Percentiles rank a stretch among this genome's conserved stretches.
phyloP scores from a whole-genome alignment of 2,888 invertebrate genomes.

The Camponotus fellah region DNA sequence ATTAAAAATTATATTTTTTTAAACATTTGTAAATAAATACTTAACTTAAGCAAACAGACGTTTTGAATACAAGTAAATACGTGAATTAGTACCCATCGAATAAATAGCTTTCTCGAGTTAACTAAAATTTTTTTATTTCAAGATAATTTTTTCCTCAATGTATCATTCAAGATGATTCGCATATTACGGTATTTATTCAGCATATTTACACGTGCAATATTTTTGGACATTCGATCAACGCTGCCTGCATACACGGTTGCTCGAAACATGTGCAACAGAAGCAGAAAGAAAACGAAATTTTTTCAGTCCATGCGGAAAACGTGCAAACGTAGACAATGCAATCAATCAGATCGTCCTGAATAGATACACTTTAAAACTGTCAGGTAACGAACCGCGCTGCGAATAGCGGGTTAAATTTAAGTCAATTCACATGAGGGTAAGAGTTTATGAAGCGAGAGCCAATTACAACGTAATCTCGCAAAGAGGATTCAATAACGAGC shows the following conservation, averaged over 20 bases:
- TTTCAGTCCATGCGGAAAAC: neutral
- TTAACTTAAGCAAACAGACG: no score
- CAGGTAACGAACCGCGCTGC: conserved; percentile 21
- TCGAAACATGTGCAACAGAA: neutral
- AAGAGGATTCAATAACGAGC: conserved; percentile 47
- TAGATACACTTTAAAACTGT: conserved; percentile 14
- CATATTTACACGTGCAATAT: neutral
- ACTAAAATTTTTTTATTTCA: no score
- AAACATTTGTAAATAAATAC: no score
- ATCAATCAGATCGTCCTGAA: conserved; percentile 37
- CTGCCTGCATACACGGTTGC: neutral
- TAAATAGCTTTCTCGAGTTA: no score
- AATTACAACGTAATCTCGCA: conserved; percentile 33
- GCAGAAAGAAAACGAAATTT: neutral
- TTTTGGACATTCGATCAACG: neutral
- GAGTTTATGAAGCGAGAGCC: conserved; percentile 44
- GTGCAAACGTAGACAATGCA: conserved; percentile 5
- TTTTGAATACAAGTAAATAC: no score
- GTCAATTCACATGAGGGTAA: conserved; percentile 44
- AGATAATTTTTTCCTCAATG: no score
- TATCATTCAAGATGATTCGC: neutral
- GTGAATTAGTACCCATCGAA: no score
- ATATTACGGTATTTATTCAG: conserved; percentile 6
- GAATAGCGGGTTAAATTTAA: conserved; percentile 45
- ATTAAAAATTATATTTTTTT: no score